A percentile compares a stretch with the other conserved stretches of the same genome.
These are phyloP conservation scores for Otolemur garnettii DNA, from an alignment of 2,113 vertebrate genomes.

Conservation along the genomic window DNA sequence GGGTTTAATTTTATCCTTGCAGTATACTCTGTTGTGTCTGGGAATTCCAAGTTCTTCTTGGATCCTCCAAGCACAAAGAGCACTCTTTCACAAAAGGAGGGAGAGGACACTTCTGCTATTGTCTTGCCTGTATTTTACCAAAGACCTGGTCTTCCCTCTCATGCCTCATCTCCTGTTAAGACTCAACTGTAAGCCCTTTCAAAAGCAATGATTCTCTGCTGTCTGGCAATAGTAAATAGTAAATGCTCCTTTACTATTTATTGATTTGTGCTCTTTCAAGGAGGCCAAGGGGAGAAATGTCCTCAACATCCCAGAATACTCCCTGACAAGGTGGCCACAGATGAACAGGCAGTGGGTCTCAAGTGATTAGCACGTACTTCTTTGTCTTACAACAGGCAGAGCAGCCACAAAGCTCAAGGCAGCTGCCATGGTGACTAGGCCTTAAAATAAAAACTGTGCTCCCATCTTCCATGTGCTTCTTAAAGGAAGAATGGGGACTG, in stretches of 20 bases:
- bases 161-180: not conserved
- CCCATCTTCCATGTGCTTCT: fast-evolving
- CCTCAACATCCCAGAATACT: not conserved
- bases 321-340: not conserved
- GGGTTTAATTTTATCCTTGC: not conserved
- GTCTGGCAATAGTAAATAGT: not conserved
- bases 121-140: not conserved
- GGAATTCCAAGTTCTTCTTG: not conserved
- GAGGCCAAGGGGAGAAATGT: not conserved
- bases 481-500: too few species aligned
- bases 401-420: not conserved
- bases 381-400: not conserved
- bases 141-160: not conserved
- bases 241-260: not conserved
- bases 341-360: not conserved
- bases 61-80: not conserved
- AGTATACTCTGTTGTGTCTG: not conserved
- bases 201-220: not conserved
- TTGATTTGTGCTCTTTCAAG: not conserved
- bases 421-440: not conserved
- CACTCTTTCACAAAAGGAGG: not conserved
- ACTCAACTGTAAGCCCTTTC: not conserved
- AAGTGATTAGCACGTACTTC: not conserved
- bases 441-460: not conserved
- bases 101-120: not conserved